These are phyloP conservation scores for Amia ocellicauda DNA, from an alignment of 2,113 vertebrate genomes.

Conservation along the genomic window DNA sequence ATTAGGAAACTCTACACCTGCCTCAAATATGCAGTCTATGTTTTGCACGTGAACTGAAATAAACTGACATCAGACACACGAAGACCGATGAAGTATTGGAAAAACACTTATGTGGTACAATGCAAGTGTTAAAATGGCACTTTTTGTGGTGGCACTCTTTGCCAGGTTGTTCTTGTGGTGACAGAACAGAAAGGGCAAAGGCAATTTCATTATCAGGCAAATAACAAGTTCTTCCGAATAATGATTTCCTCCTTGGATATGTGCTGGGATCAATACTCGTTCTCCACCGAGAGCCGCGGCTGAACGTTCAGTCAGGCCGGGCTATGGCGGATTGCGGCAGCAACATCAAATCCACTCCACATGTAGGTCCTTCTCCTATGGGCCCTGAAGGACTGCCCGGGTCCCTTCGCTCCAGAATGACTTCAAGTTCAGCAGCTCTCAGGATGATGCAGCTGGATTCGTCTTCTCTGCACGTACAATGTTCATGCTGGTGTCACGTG, in stretches of 20 bases:
- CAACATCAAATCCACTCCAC: background rate
- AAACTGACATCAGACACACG: background rate
- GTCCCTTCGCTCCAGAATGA: background rate
- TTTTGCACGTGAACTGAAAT: background rate
- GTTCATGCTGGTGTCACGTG: no score
- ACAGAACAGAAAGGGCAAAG: background rate
- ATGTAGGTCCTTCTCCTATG: background rate
- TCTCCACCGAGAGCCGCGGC: no score
- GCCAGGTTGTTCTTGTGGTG: background rate
- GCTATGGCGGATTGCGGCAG: background rate
- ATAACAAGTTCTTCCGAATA: background rate
- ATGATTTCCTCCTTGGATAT: background rate
- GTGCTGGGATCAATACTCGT: background rate
- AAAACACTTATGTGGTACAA: background rate
- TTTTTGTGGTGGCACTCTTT: background rate
- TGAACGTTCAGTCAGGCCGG: background rate
- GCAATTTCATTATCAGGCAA: background rate
- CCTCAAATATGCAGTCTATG: no score
- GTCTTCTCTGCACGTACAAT: no score
- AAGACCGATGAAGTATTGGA: background rate
- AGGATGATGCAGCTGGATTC: background rate
- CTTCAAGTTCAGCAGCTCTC: background rate
- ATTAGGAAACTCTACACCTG: no score
- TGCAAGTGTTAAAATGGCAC: background rate
- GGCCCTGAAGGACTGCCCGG: background rate